phyloP scores from a whole-genome alignment of 2,888 invertebrate species.

The Tricholauxania praeusta region DNA sequence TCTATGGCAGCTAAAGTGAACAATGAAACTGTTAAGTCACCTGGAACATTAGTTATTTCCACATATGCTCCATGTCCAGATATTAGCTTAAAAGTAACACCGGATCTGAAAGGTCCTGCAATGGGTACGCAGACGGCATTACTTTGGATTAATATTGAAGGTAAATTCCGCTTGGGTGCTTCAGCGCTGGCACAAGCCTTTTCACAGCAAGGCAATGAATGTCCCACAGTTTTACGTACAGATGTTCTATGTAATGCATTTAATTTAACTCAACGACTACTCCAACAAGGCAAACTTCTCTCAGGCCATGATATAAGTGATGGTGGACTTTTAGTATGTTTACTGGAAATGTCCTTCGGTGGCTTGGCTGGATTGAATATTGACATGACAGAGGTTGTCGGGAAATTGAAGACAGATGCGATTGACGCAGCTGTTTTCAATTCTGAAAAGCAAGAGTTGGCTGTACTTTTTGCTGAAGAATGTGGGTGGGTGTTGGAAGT shows the following conservation, averaged over 20 bases:
- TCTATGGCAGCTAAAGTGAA: slow-evolving; percentile 95
- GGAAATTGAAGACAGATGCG: slow-evolving; percentile 44
- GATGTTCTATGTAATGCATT: slow-evolving; percentile 80
- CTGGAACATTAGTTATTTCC: slow-evolving; percentile 94
- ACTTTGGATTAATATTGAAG: slow-evolving; percentile 84
- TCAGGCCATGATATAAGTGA: slow-evolving; percentile 97
- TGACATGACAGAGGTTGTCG: slow-evolving; percentile 71
- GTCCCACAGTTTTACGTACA: slow-evolving; percentile 85
- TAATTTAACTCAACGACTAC: slow-evolving; percentile 84
- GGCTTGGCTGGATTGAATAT: slow-evolving; percentile 85
- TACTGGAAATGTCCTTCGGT: slow-evolving; percentile 96
- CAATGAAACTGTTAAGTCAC: slow-evolving; percentile 77
- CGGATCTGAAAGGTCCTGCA: slow-evolving; percentile 83
- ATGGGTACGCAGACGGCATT: slow-evolving; percentile 74
- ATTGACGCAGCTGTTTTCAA: slow-evolving; percentile 54
- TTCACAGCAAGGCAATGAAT: slow-evolving; percentile 82
- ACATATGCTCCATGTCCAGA: slow-evolving; percentile 96
- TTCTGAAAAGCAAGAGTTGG: slow-evolving; percentile 71
- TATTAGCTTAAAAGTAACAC: slow-evolving; percentile 87
- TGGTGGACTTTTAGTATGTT: slow-evolving; percentile 91
- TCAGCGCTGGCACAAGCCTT: slow-evolving; percentile 93
- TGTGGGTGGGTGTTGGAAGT: slow-evolving; percentile 88
- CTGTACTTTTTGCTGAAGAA: slow-evolving; percentile 87
- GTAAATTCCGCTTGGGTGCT: slow-evolving; percentile 86
- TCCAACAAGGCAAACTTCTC: slow-evolving; percentile 71